Conservation (phyloP, 2,888 invertebrate species). For the Opisthograptis luteolata region DNA sequence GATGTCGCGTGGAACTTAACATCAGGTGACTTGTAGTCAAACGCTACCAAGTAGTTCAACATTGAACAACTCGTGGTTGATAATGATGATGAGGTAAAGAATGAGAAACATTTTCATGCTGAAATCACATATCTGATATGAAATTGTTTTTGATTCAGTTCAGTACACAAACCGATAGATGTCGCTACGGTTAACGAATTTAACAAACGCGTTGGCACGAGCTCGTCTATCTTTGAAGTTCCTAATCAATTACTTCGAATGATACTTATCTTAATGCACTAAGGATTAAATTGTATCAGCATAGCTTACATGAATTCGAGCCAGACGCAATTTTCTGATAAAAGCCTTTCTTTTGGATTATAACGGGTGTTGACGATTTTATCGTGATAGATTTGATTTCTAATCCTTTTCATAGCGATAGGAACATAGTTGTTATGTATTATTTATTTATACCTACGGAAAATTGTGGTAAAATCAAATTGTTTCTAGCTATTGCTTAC, state of each 20-base stretch:
- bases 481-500: too few species aligned
- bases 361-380: neutral
- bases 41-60: too few species aligned
- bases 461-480: too few species aligned
- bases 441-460: too few species aligned
- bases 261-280: slow-evolving; percentile 4
- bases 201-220: neutral
- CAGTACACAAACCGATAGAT: slow-evolving; percentile 35
- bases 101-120: too few species aligned
- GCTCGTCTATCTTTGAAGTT: slow-evolving; percentile 8
- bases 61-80: too few species aligned
- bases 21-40: too few species aligned
- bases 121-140: too few species aligned
- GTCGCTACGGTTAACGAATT: slow-evolving; percentile 35
- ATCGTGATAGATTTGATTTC: neutral
- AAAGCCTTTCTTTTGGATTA: neutral
- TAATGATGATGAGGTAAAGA: too few species aligned
- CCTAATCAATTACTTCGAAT: neutral
- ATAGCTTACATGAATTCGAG: neutral
- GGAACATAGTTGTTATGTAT: too few species aligned
- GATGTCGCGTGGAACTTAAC: too few species aligned
- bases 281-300: slow-evolving; percentile 2
- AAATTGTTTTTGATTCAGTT: neutral
- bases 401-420: neutral
- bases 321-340: neutral